Percentiles rank a stretch among this genome's conserved stretches.
Conservation (phyloP, 1,140 invertebrate genomes). For the Drosophila kepulauana region DNA sequence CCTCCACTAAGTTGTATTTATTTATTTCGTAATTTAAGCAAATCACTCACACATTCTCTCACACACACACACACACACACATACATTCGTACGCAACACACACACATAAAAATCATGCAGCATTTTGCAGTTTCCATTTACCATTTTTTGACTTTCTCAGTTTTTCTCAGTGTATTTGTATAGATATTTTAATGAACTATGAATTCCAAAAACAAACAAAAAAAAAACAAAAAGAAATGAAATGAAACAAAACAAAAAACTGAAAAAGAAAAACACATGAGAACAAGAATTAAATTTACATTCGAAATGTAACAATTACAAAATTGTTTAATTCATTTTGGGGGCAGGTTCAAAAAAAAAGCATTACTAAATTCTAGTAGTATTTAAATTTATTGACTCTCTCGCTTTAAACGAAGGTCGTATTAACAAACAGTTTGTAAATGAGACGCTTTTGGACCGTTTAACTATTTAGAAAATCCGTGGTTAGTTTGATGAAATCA, state of each 20-base stretch:
- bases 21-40: conserved; percentile 57
- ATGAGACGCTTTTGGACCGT: conserved; percentile 3
- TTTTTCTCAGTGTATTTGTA: conserved; percentile 64
- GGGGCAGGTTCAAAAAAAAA: too few species aligned
- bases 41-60: conserved; percentile 23
- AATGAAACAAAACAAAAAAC: conserved; percentile 6
- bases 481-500: conserved; percentile 90
- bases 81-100: conserved; percentile 7
- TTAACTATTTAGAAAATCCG: conserved; percentile 85
- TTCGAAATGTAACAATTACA: conserved; percentile 67
- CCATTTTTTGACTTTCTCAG: not conserved
- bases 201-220: conserved; percentile 18
- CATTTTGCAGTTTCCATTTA: conserved; percentile 38
- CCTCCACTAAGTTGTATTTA: conserved; percentile 59
- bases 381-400: not conserved
- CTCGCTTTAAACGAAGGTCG: conserved; percentile 33
- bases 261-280: conserved; percentile 22
- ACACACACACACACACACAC: conserved; percentile 28
- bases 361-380: too few species aligned
- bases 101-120: conserved; percentile 31
- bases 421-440: too few species aligned
- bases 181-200: conserved; percentile 88
- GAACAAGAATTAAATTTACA: conserved; percentile 84
- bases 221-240: conserved; percentile 3
- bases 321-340: conserved; percentile 8